phyloP scores from a whole-genome alignment of 2,797 vertebrate genomes.

The Myioborus melanocephalus region DNA sequence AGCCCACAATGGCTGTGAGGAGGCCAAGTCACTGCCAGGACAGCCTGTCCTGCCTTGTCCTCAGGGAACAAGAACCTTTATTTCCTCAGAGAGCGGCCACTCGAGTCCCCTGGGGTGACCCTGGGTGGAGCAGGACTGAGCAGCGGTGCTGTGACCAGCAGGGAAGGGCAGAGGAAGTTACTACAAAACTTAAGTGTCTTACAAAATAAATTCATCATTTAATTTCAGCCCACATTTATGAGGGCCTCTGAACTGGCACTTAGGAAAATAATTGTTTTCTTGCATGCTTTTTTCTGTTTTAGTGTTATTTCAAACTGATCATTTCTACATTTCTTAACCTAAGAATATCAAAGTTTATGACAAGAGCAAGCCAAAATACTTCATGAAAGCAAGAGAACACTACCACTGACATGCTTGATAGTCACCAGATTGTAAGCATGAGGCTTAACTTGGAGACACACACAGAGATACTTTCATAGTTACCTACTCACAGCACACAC shows the following conservation, averaged over 20 bases:
- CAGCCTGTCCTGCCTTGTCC: constrained; percentile 1
- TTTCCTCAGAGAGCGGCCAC: constrained; percentile 41
- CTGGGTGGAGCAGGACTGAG: background rate
- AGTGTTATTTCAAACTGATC: constrained; percentile 49
- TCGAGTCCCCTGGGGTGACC: constrained; percentile 39
- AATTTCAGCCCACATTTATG: background rate
- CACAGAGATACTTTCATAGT: background rate
- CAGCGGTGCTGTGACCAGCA: background rate
- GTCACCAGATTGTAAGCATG: constrained; percentile 6
- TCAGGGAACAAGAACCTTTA: constrained; percentile 51
- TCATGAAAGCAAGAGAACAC: constrained; percentile 27
- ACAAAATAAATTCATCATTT: background rate
- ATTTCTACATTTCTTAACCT: constrained; percentile 22
- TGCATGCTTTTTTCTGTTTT: constrained; percentile 72
- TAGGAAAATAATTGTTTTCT: background rate
- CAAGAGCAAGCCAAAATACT: constrained; percentile 65
- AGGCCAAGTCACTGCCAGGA: constrained; percentile 25
- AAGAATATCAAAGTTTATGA: constrained; percentile 2
- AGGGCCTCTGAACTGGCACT: background rate
- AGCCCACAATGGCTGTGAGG: background rate
- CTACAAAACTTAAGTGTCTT: constrained; percentile 1
- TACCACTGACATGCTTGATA: constrained; percentile 2
- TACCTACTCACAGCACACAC: constrained; percentile 26
- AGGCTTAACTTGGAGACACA: constrained; percentile 16
- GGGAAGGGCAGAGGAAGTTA: background rate